Evolutionary conservation across 2,888 invertebrate species (phyloP).

Genomic region (Branchellion lobata): DNA sequence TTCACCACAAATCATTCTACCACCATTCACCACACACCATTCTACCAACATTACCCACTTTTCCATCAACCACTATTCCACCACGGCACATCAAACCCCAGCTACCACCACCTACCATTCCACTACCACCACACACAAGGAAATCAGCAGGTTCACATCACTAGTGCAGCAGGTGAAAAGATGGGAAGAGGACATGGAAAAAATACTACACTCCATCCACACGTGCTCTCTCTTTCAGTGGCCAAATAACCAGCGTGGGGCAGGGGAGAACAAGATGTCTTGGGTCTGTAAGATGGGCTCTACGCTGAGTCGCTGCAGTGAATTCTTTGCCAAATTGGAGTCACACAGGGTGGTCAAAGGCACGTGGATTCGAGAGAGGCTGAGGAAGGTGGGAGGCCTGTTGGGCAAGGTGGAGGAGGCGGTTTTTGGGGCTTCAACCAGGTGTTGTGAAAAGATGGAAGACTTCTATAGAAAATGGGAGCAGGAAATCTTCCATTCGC

Average conservation of each 20-base stretch:
- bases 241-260: background rate
- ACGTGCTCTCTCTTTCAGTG: background rate
- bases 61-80: too few relatives aligned
- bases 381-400: conserved; percentile 77
- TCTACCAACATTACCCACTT: too few relatives aligned
- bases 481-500: conserved; percentile 72
- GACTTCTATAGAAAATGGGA: conserved; percentile 82
- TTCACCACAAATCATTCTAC: too few relatives aligned
- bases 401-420: conserved; percentile 82
- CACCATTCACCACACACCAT: too few relatives aligned
- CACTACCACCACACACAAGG: too few relatives aligned
- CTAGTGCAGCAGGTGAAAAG: background rate
- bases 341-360: conserved; percentile 71
- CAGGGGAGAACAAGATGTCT: background rate
- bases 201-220: background rate
- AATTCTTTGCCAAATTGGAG: conserved; percentile 74
- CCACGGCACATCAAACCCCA: too few relatives aligned
- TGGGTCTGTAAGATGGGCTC: background rate
- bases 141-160: background rate
- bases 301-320: conserved; percentile 60
- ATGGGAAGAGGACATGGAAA: background rate
- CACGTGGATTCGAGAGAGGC: conserved; percentile 72
- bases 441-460: conserved; percentile 73
- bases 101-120: too few relatives aligned
- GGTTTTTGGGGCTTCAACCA: conserved; percentile 77